Evolutionary conservation across 2,888 invertebrate species (phyloP).

Genomic region (Listrodromus nycthemerus): DNA sequence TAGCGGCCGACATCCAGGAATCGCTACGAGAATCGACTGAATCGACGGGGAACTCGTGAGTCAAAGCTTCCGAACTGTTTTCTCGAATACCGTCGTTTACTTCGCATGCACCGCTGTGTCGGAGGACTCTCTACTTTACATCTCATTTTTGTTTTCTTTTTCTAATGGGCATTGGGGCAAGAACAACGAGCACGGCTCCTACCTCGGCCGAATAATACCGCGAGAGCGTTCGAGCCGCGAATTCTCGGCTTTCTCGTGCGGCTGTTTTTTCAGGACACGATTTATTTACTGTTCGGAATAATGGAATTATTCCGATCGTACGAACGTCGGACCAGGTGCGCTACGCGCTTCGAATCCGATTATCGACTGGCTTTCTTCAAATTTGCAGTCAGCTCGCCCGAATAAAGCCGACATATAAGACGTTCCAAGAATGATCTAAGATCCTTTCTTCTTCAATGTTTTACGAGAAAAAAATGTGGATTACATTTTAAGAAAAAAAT

Average conservation of each 20-base stretch:
- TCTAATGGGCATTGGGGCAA: background rate
- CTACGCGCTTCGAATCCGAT: conserved; percentile 64
- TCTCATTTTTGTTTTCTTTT: background rate
- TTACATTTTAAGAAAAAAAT: background rate
- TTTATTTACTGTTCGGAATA: conserved; percentile 25
- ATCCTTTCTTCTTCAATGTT: background rate
- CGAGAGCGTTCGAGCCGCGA: background rate
- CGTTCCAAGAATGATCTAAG: background rate
- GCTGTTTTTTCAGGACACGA: conserved; percentile 30
- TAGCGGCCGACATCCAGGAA: background rate
- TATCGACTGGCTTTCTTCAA: background rate
- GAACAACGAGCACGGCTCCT: background rate
- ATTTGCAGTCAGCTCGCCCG: background rate
- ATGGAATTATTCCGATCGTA: conserved; percentile 26
- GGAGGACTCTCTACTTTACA: background rate
- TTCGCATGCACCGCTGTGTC: background rate
- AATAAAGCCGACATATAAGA: background rate
- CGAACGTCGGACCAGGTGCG: conserved; percentile 48
- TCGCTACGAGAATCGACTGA: background rate
- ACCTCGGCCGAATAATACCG: background rate
- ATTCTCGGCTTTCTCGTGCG: conserved; percentile 17
- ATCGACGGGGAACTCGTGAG: conserved; percentile 19
- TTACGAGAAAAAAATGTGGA: background rate
- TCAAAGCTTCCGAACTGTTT: background rate
- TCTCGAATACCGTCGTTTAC: background rate